Conservation (phyloP, 2,797 vertebrate genomes). For the Rhabdophis nuchalis region DNA sequence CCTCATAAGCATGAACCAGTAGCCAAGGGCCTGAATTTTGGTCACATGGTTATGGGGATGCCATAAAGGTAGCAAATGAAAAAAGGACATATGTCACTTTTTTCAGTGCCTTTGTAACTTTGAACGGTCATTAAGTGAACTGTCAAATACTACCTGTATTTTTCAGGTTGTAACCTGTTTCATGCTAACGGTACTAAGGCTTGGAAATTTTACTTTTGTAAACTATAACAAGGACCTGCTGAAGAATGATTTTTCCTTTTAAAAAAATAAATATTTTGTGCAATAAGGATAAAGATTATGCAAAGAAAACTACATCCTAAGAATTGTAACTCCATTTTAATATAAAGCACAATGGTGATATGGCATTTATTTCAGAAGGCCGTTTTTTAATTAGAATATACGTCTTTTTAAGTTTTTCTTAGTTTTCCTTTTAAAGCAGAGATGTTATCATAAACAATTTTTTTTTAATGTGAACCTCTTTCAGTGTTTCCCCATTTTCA, state of each 20-base stretch:
- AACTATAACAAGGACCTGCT: neutral
- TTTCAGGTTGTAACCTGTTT: neutral
- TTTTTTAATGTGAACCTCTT: neutral
- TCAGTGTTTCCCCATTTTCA: neutral
- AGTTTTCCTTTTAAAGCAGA: neutral
- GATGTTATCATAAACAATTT: too few relatives aligned
- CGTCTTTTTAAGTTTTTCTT: neutral
- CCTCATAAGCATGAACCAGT: too few relatives aligned
- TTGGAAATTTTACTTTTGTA: neutral
- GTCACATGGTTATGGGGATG: too few relatives aligned
- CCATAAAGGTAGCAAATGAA: too few relatives aligned
- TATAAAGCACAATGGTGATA: neutral
- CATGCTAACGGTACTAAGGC: neutral
- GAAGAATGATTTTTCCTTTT: neutral
- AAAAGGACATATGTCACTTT: too few relatives aligned
- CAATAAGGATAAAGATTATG: neutral
- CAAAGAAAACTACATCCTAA: neutral
- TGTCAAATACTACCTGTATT: neutral
- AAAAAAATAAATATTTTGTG: neutral
- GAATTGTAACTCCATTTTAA: neutral
- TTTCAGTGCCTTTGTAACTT: too few relatives aligned
- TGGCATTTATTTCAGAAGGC: neutral
- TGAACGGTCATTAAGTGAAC: too few relatives aligned
- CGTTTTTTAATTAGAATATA: neutral
- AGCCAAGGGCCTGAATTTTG: too few relatives aligned